phyloP scores from a whole-genome alignment of 2,113 vertebrate species.

The Pica pica region DNA sequence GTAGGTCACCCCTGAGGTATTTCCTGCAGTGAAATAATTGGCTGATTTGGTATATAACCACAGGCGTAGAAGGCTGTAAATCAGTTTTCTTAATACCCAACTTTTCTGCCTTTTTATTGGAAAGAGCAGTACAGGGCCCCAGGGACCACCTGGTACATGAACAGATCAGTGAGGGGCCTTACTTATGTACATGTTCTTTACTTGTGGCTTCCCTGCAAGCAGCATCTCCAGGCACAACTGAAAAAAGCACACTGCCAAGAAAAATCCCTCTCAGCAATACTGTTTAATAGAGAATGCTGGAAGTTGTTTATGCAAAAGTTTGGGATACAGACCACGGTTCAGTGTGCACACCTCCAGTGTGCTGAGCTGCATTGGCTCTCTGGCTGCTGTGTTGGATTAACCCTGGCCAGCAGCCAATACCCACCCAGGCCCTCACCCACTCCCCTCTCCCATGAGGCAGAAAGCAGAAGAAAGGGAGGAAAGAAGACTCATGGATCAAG shows the following conservation, averaged over 20 bases:
- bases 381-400: neutral
- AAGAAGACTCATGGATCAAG: neutral
- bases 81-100: neutral
- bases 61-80: neutral
- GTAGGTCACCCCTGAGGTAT: neutral
- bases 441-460: neutral
- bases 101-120: neutral
- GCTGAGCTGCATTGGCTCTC: neutral
- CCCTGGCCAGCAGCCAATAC: neutral
- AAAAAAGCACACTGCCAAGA: neutral
- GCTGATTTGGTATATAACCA: neutral
- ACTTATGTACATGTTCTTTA: neutral
- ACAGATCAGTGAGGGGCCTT: neutral
- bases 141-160: accelerated
- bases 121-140: neutral
- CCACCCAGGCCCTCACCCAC: neutral
- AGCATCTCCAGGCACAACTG: neutral
- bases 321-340: neutral
- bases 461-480: neutral
- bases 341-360: neutral
- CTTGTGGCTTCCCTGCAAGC: neutral
- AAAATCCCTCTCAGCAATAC: neutral
- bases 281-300: neutral
- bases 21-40: neutral
- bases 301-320: neutral